A percentile compares a stretch with the other conserved stretches of the same genome.
phyloP scores from a whole-genome alignment of 2,888 invertebrate species.

The Ophion ventricosus region DNA sequence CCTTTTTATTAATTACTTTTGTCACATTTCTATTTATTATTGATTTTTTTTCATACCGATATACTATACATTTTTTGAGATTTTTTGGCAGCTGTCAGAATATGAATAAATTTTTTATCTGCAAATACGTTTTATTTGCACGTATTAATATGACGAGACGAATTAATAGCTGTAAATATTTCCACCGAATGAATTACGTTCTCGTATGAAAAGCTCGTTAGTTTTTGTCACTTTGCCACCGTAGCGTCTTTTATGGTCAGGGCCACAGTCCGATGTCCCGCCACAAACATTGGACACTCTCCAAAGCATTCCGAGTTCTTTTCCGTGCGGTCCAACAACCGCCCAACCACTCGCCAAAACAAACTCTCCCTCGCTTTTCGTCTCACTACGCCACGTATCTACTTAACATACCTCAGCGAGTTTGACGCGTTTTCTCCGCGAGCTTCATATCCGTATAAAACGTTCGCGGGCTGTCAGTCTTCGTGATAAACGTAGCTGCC shows the following conservation, averaged over 20 bases:
- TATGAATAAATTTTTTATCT: background rate
- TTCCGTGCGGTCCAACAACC: conserved; percentile 68
- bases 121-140: background rate
- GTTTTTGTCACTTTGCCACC: conserved; percentile 79
- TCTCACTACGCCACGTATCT: conserved; percentile 17
- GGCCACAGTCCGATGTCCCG: conserved; percentile 70
- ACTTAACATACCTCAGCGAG: conserved; percentile 23
- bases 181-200: conserved; percentile 22
- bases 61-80: no score
- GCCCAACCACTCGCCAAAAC: conserved; percentile 32
- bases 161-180: conserved; percentile 22
- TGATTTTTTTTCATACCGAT: no score
- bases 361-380: background rate
- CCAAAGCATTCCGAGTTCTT: conserved; percentile 76
- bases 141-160: conserved; percentile 67
- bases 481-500: conserved; percentile 40
- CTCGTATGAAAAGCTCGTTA: conserved; percentile 55
- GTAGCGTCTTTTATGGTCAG: conserved; percentile 79
- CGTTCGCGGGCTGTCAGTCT: conserved; percentile 35
- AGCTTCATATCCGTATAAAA: conserved; percentile 14
- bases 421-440: conserved; percentile 14
- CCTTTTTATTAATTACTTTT: background rate
- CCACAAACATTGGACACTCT: conserved; percentile 71
- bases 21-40: no score
- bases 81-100: background rate